Conservation (phyloP, 2,888 invertebrate genomes). For the Dendrolimus houi region DNA sequence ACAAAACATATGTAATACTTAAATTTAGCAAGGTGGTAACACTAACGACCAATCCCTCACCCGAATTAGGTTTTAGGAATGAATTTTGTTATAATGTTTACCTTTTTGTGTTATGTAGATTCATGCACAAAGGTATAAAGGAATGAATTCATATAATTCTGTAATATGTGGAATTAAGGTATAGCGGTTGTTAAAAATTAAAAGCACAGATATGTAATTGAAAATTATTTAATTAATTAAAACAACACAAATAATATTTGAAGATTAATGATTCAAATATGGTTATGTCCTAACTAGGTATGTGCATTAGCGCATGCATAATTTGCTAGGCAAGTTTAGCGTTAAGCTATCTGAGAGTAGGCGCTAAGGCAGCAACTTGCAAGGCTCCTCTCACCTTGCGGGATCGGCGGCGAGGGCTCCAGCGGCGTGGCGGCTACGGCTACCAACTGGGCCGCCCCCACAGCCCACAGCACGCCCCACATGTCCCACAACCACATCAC, state of each 20-base stretch:
- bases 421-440: slow-evolving; percentile 57
- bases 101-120: neutral
- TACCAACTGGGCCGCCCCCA: slow-evolving; percentile 55
- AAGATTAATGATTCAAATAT: slow-evolving; percentile 1
- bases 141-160: neutral
- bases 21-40: neutral
- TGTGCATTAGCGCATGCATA: slow-evolving; percentile 36
- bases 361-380: slow-evolving; percentile 22
- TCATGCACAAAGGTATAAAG: neutral
- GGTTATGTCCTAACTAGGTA: slow-evolving; percentile 7
- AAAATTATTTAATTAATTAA: neutral
- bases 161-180: neutral
- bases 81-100: neutral
- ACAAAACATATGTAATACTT: neutral
- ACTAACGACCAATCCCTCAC: neutral
- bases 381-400: slow-evolving; percentile 69
- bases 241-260: neutral
- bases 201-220: neutral
- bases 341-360: slow-evolving; percentile 34
- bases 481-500: slow-evolving; percentile 75
- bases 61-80: neutral
- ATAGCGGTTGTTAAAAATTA: neutral
- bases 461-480: slow-evolving; percentile 68
- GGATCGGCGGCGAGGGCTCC: slow-evolving; percentile 52
- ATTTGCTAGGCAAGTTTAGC: slow-evolving; percentile 19